Evolutionary conservation across 2,113 vertebrate genomes (phyloP).

Genomic region (Progne subis): DNA sequence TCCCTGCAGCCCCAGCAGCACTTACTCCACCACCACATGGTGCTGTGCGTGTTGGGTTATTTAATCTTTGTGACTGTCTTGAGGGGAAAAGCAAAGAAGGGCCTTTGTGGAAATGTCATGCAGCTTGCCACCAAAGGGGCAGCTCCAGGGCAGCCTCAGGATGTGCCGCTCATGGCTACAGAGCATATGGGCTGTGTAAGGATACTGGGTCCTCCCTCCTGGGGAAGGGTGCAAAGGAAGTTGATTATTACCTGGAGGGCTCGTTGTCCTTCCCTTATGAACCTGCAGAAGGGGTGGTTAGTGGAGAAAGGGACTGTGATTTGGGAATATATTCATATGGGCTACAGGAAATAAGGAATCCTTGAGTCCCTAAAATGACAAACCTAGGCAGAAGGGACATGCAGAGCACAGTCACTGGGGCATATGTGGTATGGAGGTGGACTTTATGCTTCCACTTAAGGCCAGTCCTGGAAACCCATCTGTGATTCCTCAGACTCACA

Average conservation of each 20-base stretch:
- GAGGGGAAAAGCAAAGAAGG: not conserved
- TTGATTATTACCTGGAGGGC: not conserved
- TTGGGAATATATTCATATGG: not conserved
- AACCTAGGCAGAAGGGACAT: not conserved
- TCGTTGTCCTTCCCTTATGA: not conserved
- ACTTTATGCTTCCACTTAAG: not conserved
- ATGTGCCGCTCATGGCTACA: accelerated
- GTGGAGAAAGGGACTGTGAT: not conserved
- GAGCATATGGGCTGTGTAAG: accelerated
- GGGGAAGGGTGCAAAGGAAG: not conserved
- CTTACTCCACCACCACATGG: not conserved
- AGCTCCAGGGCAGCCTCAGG: not conserved
- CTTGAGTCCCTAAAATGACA: not conserved
- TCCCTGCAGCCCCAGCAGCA: not conserved
- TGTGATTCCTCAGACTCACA: not conserved
- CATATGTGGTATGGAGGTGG: not conserved
- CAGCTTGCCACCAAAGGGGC: not conserved
- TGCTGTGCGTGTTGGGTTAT: not conserved
- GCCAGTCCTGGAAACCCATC: not conserved
- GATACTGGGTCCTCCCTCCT: not conserved
- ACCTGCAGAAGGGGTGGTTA: not conserved
- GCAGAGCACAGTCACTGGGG: not conserved
- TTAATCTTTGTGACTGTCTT: not conserved
- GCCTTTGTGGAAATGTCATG: not conserved
- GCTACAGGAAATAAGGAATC: not conserved